Base-by-base conservation (phyloP, 2,113 vertebrate genomes). In the Nettapus auritus region DNA sequence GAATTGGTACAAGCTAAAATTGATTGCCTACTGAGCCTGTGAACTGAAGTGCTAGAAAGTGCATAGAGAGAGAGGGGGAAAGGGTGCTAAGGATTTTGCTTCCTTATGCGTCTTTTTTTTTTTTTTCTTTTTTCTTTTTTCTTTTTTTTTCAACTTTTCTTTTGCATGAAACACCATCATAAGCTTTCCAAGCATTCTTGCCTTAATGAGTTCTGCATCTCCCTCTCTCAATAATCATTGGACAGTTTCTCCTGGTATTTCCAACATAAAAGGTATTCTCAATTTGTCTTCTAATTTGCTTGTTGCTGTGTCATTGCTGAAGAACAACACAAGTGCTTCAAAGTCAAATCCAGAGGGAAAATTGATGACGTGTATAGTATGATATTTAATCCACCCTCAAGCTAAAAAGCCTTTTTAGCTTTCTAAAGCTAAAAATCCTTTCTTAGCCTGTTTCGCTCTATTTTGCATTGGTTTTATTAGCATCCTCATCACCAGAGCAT, bases 1-100 rank as follows among this genome's bases (percentile, higher is more conserved):
- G 88, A 83, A 93, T 95, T 88, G 75, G 94, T 96, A 89, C 70
- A 89, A 97, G 93, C 78, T 97, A 52, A 88, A 94, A 96, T 91
- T 97, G 95, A 97, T 97, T 96, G 91, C 91, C 90, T 70, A 89
- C 64, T 29, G 66, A 97, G 94, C 52, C 87, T 31, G 66, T 78
- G 95, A 93, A 87, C 82, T 68, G 84, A 70, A 68, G 66, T 68
- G 83, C 23, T 81, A 86, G 86, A 69, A 93, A 79, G 46, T 82
- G 69, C 40, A 31, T 1, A 38, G 60, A 46, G 40, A 64, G 57
- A 85, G 82, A 53, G 31, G 20, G 44, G 23, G 86, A 92, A 77
- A 94, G 10, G 22, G 20, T 86, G 79, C 0, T 9, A 76, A 84
- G 79, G 77, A 69, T 79, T 73, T 90, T 78, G 53, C 15, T 76